Percentiles rank a stretch among this genome's conserved stretches.
phyloP scores from a whole-genome alignment of 2,113 vertebrate species.

The Planiliza haematocheilus region DNA sequence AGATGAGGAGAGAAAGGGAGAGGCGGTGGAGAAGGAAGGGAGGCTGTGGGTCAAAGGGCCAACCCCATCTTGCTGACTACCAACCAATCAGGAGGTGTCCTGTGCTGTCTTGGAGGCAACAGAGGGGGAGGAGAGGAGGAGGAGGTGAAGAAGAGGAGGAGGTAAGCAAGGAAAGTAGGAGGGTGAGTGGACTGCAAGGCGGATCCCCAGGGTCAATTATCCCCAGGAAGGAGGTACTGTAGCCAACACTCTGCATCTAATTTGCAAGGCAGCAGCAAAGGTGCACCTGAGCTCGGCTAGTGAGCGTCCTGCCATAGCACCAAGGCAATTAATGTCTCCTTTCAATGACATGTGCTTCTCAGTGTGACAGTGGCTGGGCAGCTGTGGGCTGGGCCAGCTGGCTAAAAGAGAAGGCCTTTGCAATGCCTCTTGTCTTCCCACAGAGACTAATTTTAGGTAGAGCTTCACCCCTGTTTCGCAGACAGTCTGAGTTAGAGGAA shows the following conservation, averaged over 20 bases:
- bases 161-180: constrained; percentile 62
- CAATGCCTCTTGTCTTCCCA: constrained; percentile 64
- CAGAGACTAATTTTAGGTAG: constrained; percentile 79
- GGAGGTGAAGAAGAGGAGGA: constrained; percentile 61
- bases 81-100: constrained; percentile 77
- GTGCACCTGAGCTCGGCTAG: constrained; percentile 77
- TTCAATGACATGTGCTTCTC: constrained; percentile 78
- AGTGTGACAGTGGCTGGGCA: constrained; percentile 78
- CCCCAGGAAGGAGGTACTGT: constrained; percentile 78
- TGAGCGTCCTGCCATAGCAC: constrained; percentile 66
- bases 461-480: constrained; percentile 49
- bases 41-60: constrained; percentile 76
- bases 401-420: constrained; percentile 60
- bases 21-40: constrained; percentile 31
- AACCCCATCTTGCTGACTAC: constrained; percentile 79
- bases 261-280: constrained; percentile 80
- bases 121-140: constrained; percentile 42
- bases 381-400: constrained; percentile 66
- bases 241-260: constrained; percentile 82
- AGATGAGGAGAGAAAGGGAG: constrained; percentile 43
- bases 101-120: constrained; percentile 73
- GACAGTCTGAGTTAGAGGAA: constrained; percentile 48
- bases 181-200: constrained; percentile 69
- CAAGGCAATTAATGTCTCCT: constrained; percentile 84
- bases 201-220: constrained; percentile 84